Conservation (phyloP, 2,797 vertebrate species). For the Enteromius afrohamiltoni region DNA sequence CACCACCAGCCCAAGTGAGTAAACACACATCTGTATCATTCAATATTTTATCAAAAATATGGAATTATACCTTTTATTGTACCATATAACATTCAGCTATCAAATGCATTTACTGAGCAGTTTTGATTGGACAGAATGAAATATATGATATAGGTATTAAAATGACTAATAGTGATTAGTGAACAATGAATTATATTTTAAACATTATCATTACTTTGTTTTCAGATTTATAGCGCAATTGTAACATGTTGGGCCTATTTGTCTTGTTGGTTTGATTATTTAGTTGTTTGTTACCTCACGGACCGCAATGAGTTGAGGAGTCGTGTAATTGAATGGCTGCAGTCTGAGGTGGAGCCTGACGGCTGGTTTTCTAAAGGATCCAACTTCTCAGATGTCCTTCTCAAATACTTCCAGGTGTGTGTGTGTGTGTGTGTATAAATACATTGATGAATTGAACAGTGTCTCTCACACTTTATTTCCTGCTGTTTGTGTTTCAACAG, state of each 20-base stretch:
- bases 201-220: not conserved
- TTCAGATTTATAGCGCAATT: not conserved
- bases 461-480: not conserved
- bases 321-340: constrained; percentile 85
- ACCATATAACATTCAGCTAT: not conserved
- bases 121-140: not conserved
- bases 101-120: not conserved
- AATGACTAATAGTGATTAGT: not conserved
- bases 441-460: not conserved
- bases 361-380: constrained; percentile 89
- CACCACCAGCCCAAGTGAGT: constrained; percentile 83
- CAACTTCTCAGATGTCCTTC: constrained; percentile 85
- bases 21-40: constrained; percentile 1
- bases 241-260: not conserved
- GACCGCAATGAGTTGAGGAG: constrained; percentile 85
- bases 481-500: constrained; percentile 66
- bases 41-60: not conserved
- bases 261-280: not conserved
- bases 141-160: not conserved
- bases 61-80: not conserved
- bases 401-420: constrained; percentile 70
- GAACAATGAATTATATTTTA: not conserved
- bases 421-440: not conserved
- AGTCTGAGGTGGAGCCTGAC: constrained; percentile 82
- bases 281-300: constrained; percentile 86